Base-by-base conservation (phyloP, 2,888 invertebrate species). In the Noctua janthina region DNA sequence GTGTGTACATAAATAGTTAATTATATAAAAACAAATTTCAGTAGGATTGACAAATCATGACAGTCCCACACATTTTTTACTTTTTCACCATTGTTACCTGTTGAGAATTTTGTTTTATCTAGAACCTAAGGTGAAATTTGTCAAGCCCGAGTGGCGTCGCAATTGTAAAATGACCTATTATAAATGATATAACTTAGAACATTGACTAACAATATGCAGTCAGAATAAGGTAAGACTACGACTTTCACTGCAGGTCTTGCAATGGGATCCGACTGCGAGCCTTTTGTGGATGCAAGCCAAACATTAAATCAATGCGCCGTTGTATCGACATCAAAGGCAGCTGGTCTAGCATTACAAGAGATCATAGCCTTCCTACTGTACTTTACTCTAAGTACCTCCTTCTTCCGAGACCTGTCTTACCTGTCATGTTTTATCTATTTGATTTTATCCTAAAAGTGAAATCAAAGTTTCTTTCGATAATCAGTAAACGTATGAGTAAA, bases 251-350 rank as follows among this genome's bases (percentile, higher is more conserved):
- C 11, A 56, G 6, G 20, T 39, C 11, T 17, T 68, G 35, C 69
- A 17, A 20, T 29, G 15, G 66, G 59, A 71, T 51, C 46, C 17
- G 35, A 20, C 29, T 17, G n/a, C 43, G 20, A 35, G 35, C 51
- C 59, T 74, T 74, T 71, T 62, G 29, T 78, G 59, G 15, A 29
- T 15, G 39, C 20, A 39, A 62, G 49, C 56, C 68, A 69, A 64
- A 46, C 62, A 72, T 56, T 68, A 5, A 46, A 39, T 56, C 17
- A 35, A 67, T 81, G 29, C 15, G 51, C 59, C 35, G 17, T 35
- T 59, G 49, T 23, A 74, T 39, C 74, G 17, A 56, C 54, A 56
- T 69, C 56, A 51, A 43, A 73, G 56, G n/a, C n/a, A 35, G 13
- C 13, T 56, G 64, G 13, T 15, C 20, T 3, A 51, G 4, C 51